Base-by-base conservation (phyloP, 1,140 invertebrate genomes). In the Diabrotica undecimpunctata region DNA sequence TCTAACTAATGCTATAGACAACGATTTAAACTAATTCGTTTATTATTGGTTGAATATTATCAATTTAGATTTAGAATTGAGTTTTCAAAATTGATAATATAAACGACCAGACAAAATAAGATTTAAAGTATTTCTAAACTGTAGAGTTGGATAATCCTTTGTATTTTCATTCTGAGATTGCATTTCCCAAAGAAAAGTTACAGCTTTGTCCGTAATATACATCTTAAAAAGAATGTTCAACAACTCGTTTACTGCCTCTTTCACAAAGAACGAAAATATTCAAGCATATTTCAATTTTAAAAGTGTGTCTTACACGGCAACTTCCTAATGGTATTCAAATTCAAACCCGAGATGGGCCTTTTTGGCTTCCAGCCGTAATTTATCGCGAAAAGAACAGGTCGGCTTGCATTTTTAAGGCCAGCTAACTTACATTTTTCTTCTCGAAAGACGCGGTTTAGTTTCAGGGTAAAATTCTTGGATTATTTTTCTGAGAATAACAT, bases 251-350 rank as follows among this genome's bases (percentile, higher is more conserved):
- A 46, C 41, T 46, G 41, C 8, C n/a, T 10, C n/a, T 10, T 46
- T 46, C 41, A 46, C 41, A 46, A 46, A 46, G 41, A n/a, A 46
- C 8, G 8, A 46, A 46, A 46, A 46, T 46, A 10, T 46, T n/a
- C 41, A 46, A n/a, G n/a, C 41, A 46, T 46, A 46, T 46, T 46
- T n/a, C 41, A 46, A 46, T 46, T 46, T 46, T 46, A 46, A 46
- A 46, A 46, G 41, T 46, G 41, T 46, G 41, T 46, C 41, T 46
- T 46, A 46, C 41, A n/a, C 3, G 8, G n/a, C 3, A 46, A 46
- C n/a, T n/a, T n/a, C 8, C 8, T 46, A 46, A 46, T 46, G 41
- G n/a, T 46, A 46, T 46, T 46, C 41, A 46, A 46, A 46, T 46
- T 8, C n/a, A 46, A 46, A 46, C 8, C 41, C 8, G 8, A 46